phyloP scores from a whole-genome alignment of 2,113 vertebrate species.

The Pterocles gutturalis region DNA sequence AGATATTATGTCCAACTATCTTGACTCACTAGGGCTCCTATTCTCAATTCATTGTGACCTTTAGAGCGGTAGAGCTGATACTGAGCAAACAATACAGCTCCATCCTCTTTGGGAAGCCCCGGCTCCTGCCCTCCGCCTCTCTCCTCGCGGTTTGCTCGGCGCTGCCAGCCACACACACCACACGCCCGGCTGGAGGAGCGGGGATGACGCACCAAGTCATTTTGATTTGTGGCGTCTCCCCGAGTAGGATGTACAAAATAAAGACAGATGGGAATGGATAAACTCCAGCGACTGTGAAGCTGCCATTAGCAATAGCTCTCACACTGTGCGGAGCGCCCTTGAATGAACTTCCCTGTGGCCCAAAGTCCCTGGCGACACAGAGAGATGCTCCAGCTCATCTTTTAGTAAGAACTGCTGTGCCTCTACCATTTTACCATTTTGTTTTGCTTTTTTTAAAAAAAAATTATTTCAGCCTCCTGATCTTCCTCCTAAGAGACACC shows the following conservation, averaged over 20 bases:
- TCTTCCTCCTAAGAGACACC: background rate
- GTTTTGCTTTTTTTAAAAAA: background rate
- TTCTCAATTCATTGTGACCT: conserved; percentile 50
- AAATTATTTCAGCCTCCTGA: background rate
- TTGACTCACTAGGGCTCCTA: conserved; percentile 43
- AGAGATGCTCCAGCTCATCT: background rate
- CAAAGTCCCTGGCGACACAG: background rate
- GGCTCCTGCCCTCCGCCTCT: background rate
- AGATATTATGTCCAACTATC: background rate
- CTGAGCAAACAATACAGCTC: background rate
- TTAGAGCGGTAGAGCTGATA: background rate
- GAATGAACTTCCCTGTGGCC: conserved; percentile 21
- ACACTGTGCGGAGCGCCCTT: background rate
- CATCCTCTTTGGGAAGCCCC: background rate
- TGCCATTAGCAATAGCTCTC: background rate
- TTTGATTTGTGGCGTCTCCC: conserved; percentile 59
- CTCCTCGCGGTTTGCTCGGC: fast-evolving
- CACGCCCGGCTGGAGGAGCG: background rate
- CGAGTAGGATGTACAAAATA: conserved; percentile 32
- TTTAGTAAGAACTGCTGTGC: background rate
- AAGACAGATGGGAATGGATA: conserved; percentile 55
- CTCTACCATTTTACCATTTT: background rate
- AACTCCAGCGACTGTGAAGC: conserved; percentile 1
- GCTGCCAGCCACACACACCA: background rate
- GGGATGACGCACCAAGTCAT: conserved; percentile 45